Evolutionary conservation across 2,797 vertebrate species (phyloP).

Genomic region (Morelia viridis): DNA sequence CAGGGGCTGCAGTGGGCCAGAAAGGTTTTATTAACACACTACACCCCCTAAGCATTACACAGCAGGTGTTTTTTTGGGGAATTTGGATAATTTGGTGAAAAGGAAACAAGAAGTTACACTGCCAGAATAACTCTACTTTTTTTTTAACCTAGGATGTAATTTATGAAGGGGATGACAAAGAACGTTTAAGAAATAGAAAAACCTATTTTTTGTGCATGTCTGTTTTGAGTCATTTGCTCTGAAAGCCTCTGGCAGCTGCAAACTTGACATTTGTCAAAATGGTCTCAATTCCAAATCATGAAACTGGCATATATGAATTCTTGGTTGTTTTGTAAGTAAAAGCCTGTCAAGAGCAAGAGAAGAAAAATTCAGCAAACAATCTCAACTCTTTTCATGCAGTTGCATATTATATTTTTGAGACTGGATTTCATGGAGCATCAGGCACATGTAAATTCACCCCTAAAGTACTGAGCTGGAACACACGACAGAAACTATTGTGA

Average conservation of each 20-base stretch:
- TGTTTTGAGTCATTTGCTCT: background rate
- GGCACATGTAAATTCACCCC: background rate
- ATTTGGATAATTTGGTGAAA: background rate
- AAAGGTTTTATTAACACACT: background rate
- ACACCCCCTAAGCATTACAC: background rate
- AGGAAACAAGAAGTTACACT: background rate
- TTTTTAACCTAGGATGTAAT: background rate
- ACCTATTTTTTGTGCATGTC: background rate
- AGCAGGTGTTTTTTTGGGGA: background rate
- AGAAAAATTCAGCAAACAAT: background rate
- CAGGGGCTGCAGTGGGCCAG: background rate
- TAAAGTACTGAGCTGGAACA: background rate
- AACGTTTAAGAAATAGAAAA: slow-evolving; percentile 6
- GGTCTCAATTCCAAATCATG: background rate
- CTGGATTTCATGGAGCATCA: background rate
- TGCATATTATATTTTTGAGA: accelerated
- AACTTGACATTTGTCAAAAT: background rate
- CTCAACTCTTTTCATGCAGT: background rate
- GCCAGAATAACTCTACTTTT: background rate
- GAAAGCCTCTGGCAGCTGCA: background rate
- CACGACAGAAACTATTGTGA: background rate
- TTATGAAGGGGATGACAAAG: slow-evolving; percentile 8
- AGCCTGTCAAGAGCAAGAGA: background rate
- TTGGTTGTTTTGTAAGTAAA: background rate
- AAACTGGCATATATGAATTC: background rate